A percentile compares a stretch with the other conserved stretches of the same genome.
These are phyloP conservation scores for Hephaestus fuliginosus DNA, from an alignment of 2,797 vertebrate species.

Conservation along the genomic window DNA sequence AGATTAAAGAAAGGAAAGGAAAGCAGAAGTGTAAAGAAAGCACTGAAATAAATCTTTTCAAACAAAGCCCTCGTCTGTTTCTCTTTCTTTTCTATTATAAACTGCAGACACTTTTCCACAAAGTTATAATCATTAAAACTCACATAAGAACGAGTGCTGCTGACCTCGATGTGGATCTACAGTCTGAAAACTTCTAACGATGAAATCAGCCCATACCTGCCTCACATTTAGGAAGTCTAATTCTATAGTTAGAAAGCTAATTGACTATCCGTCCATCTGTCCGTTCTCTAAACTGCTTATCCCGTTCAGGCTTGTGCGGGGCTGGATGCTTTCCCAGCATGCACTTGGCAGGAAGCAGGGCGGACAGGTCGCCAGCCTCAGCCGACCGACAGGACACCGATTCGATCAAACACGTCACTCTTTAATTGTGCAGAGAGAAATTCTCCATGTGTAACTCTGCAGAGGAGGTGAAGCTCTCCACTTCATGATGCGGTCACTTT, in stretches of 20 bases:
- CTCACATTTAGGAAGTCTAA: neutral
- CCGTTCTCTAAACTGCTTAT: neutral
- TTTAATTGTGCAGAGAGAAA: neutral
- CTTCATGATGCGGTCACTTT: neutral
- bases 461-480: neutral
- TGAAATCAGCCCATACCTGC: neutral
- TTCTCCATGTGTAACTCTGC: neutral
- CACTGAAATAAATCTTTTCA: neutral
- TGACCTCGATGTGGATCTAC: neutral
- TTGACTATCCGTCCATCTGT: slow-evolving; percentile 22
- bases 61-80: neutral
- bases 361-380: neutral
- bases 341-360: slow-evolving; percentile 14
- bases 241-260: slow-evolving; percentile 4
- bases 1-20: neutral
- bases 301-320: neutral
- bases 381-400: neutral
- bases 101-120: neutral
- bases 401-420: neutral
- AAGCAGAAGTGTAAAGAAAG: neutral
- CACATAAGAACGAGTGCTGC: neutral
- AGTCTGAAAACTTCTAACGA: neutral
- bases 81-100: too few relatives aligned
- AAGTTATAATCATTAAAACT: neutral
- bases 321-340: slow-evolving; percentile 27